Base-by-base conservation (phyloP, 2,888 invertebrate species). In the Lomographa bimaculata region DNA sequence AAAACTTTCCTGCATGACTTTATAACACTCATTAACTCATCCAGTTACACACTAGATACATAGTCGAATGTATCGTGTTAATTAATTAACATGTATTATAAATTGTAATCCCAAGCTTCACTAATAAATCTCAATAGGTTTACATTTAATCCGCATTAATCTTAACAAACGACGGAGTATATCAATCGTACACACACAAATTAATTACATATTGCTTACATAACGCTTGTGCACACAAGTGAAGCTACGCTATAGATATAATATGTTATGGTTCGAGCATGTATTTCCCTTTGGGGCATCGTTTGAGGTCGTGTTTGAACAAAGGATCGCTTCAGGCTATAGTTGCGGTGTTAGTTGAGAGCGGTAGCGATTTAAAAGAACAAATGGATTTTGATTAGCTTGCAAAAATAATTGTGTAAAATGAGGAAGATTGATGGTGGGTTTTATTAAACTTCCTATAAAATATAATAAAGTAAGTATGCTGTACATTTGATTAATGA, bases 81-180 rank as follows among this genome's bases (percentile, higher is more conserved):
- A n/a, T n/a, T n/a, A n/a, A n/a, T n/a, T n/a, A n/a, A n/a, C n/a
- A n/a, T n/a, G n/a, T n/a, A n/a, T n/a, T n/a, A n/a, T n/a, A n/a
- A n/a, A n/a, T n/a, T n/a, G n/a, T n/a, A n/a, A n/a, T n/a, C n/a
- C n/a, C n/a, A n/a, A n/a, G n/a, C n/a, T 23, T 6, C 28, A 23
- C 7, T 18, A 11, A 27, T 41, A 30, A 35, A 30, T 35, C 35
- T 26, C 10, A 29, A 25, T 30, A 20, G 29, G 34, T 16, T 21
- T 21, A 35, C 25, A 35, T 41, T 29, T 9, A 27, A 42, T 32
- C 38, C 20, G 27, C 23, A 42, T 46, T 34, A 41, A 41, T 48
- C 35, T 23, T 17, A 40, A 28, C 37, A 36, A 12, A 49, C 18
- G 40, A 21, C 30, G 29, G 35, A 20, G 24, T 50, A 46, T 19